These are phyloP conservation scores for Poeciliopsis paucimaculata DNA, from an alignment of 2,797 vertebrate genomes.

Conservation along the genomic window DNA sequence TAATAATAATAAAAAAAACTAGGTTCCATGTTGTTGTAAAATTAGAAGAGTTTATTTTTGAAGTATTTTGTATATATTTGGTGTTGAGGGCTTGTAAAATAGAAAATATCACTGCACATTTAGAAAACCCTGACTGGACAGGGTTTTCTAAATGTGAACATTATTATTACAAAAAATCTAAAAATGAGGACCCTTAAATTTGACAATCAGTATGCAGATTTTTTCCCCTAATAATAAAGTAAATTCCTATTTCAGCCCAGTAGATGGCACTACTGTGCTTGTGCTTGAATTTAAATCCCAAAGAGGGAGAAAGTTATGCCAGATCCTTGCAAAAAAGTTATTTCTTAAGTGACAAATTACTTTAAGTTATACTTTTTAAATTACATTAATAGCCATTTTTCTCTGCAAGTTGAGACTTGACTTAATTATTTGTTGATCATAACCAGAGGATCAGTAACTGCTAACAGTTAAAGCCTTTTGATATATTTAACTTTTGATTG, in stretches of 20 bases:
- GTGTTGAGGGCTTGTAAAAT: not conserved
- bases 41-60: not conserved
- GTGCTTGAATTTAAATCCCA: not conserved
- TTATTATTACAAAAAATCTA: not conserved
- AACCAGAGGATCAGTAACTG: not conserved
- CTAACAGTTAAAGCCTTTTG: not conserved
- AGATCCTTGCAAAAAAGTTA: not conserved
- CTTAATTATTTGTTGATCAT: not conserved
- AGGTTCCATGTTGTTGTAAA: not conserved
- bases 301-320: not conserved
- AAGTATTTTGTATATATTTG: not conserved
- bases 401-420: not conserved
- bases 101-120: not conserved
- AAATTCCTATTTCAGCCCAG: slow-evolving; percentile 11
- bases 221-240: not conserved
- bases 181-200: not conserved
- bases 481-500: not conserved
- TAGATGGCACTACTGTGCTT: slow-evolving; percentile 36
- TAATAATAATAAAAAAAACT: not conserved
- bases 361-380: not conserved
- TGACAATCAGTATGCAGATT: not conserved
- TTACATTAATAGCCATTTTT: not conserved
- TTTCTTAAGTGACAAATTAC: not conserved
- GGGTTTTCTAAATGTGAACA: too few relatives aligned
- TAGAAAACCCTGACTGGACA: not conserved